Base-by-base conservation (phyloP, 2,797 vertebrate genomes). In the Pseudomugil gertrudae region DNA sequence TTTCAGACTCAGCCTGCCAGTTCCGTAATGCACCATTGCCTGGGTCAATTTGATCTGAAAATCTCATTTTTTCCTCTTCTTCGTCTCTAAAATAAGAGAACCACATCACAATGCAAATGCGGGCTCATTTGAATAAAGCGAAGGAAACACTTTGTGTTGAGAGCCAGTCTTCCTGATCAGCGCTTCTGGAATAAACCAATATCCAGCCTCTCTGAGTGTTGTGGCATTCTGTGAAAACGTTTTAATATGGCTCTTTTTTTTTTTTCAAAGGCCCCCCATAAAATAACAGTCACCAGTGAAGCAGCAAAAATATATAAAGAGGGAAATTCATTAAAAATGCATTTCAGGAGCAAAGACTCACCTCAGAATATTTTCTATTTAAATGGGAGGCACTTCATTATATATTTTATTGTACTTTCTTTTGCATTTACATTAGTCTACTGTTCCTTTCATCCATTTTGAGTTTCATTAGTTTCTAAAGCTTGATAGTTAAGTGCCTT, bases 31-130 rank as follows among this genome's bases (percentile, higher is more conserved):
- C 98, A 96, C 97, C 98, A 96, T 95, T 98, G 98, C 95, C 95
- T 96, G 93, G 97, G 98, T 98, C 97, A 99, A 99, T 99, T 99
- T 98, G 97, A 98, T 99, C 96, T 99, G 96, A 98, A 97, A 99
- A 98, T 98, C 97, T 98, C 96, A 97, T 99, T 98, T 99, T 98
- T 98, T 94, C 91, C 90, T 90, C 92, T 90, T 93, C 92, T 93
- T 93, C 91, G 87, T 78, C 94, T 95, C 96, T 96, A 96, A 98
- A 95, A 97, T 98, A 97, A 98, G 96, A 96, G 96, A 95, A 94
- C 95, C 95, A 95, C 96, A 98, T 99, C 96, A 98, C 96, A 97
- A 99, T 99, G 98, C 97, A 99, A 99, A 99, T 99, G 96, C 96
- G 95, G 94, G 94, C 96, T 99, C 96, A 99, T 99, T 99, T 99